These are phyloP conservation scores for Nowickia ferox DNA, from an alignment of 2,888 invertebrate species.

Conservation along the genomic window DNA sequence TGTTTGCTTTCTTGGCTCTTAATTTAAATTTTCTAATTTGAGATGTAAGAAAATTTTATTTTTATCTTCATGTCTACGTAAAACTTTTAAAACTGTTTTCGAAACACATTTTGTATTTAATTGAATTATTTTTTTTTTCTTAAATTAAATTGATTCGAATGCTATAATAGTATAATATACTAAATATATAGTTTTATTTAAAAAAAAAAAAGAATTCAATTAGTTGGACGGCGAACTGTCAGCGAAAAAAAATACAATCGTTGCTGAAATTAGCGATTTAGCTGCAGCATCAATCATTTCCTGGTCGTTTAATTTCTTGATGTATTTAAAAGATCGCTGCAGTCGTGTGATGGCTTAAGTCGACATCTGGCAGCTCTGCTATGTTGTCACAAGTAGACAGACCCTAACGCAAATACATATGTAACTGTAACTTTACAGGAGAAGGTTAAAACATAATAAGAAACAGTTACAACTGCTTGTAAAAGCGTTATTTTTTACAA, in stretches of 20 bases:
- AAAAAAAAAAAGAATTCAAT: background rate
- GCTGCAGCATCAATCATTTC: background rate
- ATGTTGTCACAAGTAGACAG: too few relatives aligned
- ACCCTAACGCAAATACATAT: too few relatives aligned
- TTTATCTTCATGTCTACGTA: constrained; percentile 52
- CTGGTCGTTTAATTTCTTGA: too few relatives aligned
- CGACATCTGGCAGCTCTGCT: too few relatives aligned
- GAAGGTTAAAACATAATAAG: too few relatives aligned
- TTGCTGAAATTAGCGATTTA: background rate
- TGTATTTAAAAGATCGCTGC: too few relatives aligned
- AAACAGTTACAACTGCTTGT: too few relatives aligned
- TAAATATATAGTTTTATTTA: too few relatives aligned
- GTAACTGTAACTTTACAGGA: too few relatives aligned
- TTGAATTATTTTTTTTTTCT: background rate
- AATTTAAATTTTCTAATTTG: constrained; percentile 39
- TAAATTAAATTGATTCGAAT: background rate
- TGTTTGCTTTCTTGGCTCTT: constrained; percentile 28
- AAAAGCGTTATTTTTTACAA: too few relatives aligned
- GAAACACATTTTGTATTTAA: background rate
- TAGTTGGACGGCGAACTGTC: background rate
- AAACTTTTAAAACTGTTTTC: constrained; percentile 1
- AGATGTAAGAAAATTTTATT: constrained; percentile 32
- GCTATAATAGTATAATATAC: too few relatives aligned
- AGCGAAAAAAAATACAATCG: background rate
- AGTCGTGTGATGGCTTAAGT: too few relatives aligned